Conservation (phyloP, 1,140 invertebrate genomes). For the Sinella curviseta region DNA sequence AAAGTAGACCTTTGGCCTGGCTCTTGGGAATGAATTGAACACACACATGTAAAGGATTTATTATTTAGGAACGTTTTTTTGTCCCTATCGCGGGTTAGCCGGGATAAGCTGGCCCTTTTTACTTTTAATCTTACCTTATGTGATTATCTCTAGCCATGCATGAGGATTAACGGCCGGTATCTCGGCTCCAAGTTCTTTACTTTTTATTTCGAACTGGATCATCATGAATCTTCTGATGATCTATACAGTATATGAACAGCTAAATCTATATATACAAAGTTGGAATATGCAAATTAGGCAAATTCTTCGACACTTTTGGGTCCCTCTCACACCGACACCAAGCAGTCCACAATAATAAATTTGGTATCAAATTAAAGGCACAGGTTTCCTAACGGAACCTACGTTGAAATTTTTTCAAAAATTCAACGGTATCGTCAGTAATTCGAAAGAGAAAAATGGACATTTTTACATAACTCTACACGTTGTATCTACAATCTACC, state of each 20-base stretch:
- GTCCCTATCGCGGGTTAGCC: neutral
- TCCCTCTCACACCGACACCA: too few relatives aligned
- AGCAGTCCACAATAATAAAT: too few relatives aligned
- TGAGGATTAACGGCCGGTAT: neutral
- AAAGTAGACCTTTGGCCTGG: neutral
- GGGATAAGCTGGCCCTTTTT: slow-evolving; percentile 14
- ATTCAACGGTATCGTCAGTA: too few relatives aligned
- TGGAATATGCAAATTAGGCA: too few relatives aligned
- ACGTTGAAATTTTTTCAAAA: too few relatives aligned
- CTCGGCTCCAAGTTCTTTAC: neutral
- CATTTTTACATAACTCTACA: too few relatives aligned
- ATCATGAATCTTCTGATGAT: neutral
- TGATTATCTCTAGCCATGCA: slow-evolving; percentile 16
- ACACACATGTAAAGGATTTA: slow-evolving; percentile 19
- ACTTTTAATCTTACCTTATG: slow-evolving; percentile 13
- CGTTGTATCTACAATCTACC: too few relatives aligned
- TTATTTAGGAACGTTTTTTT: neutral
- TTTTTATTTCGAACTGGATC: neutral
- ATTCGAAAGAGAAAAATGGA: too few relatives aligned
- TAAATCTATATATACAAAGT: too few relatives aligned
- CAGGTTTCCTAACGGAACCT: too few relatives aligned
- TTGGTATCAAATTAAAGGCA: too few relatives aligned
- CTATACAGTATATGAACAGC: neutral
- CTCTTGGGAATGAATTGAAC: neutral
- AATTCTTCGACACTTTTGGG: too few relatives aligned